A percentile compares a stretch with the other conserved stretches of the same genome.
These are phyloP conservation scores for Drosophila birchii DNA, from an alignment of 2,888 invertebrate species.

Conservation along the genomic window DNA sequence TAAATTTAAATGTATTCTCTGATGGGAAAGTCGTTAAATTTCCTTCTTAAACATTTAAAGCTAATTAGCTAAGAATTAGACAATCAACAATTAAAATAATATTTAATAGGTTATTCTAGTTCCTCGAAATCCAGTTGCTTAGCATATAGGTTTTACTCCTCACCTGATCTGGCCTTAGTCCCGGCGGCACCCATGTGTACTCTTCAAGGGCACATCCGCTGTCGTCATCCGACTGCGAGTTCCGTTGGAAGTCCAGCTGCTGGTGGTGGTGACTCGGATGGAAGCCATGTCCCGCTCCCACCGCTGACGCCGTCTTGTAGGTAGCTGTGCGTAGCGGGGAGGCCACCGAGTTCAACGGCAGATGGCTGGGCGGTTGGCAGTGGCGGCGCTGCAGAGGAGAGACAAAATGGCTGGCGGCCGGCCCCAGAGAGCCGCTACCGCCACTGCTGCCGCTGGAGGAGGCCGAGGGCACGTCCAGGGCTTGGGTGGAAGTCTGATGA, in stretches of 20 bases:
- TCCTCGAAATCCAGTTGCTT: not conserved
- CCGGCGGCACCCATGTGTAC: slow-evolving; percentile 99
- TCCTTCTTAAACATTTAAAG: no score
- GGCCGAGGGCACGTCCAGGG: slow-evolving; percentile 65
- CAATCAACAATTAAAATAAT: not conserved
- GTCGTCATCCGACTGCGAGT: slow-evolving; percentile 98
- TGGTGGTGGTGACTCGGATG: slow-evolving; percentile 83
- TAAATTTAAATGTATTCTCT: not conserved
- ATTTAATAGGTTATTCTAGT: not conserved
- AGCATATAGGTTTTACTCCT: slow-evolving; percentile 56
- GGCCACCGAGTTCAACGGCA: slow-evolving; percentile 82
- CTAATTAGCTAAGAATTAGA: not conserved
- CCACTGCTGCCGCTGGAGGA: slow-evolving; percentile 69
- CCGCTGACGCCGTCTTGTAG: slow-evolving; percentile 80
- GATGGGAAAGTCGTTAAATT: not conserved
- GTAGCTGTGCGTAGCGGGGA: slow-evolving; percentile 82
- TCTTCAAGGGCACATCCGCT: slow-evolving; percentile 99
- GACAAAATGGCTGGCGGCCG: slow-evolving; percentile 71
- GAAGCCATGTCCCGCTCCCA: slow-evolving; percentile 59
- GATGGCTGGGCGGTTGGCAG: slow-evolving; percentile 76
- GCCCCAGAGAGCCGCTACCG: slow-evolving; percentile 56
- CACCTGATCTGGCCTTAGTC: slow-evolving; percentile 98
- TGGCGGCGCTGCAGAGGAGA: slow-evolving; percentile 84
- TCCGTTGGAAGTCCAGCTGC: slow-evolving; percentile 90
- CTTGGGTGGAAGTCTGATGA: slow-evolving; percentile 51